Conservation (phyloP, 2,888 invertebrate species). For the Lithophane semibrunnea region DNA sequence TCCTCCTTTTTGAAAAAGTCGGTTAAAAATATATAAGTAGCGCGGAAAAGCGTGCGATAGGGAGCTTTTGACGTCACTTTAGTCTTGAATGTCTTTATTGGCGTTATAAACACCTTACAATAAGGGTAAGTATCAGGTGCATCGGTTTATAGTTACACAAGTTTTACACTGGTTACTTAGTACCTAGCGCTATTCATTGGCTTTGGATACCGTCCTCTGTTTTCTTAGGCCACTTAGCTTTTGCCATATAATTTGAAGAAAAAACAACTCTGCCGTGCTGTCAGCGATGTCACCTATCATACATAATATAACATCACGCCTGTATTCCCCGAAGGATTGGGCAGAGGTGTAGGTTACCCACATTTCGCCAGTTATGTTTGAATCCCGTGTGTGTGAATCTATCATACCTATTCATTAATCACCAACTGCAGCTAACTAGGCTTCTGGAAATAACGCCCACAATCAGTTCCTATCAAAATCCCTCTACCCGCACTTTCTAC, state of each 20-base stretch:
- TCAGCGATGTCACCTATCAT: neutral
- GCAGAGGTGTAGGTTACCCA: too few relatives aligned
- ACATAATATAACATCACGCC: too few relatives aligned
- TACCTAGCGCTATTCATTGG: neutral
- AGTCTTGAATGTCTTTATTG: slow-evolving; percentile 25
- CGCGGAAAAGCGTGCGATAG: neutral
- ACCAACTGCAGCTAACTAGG: neutral
- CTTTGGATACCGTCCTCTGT: neutral
- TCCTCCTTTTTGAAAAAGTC: too few relatives aligned
- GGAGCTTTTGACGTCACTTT: neutral
- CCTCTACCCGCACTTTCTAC: neutral
- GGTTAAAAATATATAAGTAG: too few relatives aligned
- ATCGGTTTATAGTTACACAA: neutral
- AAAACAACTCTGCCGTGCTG: neutral
- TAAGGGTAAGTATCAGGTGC: neutral
- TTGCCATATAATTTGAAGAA: neutral
- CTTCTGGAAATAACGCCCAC: neutral
- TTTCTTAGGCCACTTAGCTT: neutral
- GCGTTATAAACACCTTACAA: neutral
- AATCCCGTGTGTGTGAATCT: neutral
- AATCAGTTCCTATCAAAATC: neutral
- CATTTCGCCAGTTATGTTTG: too few relatives aligned
- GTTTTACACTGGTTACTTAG: neutral
- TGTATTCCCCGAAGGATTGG: too few relatives aligned
- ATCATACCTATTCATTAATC: neutral